Evolutionary conservation across 2,113 vertebrate species (phyloP).

Genomic region (Chloebia gouldiae): DNA sequence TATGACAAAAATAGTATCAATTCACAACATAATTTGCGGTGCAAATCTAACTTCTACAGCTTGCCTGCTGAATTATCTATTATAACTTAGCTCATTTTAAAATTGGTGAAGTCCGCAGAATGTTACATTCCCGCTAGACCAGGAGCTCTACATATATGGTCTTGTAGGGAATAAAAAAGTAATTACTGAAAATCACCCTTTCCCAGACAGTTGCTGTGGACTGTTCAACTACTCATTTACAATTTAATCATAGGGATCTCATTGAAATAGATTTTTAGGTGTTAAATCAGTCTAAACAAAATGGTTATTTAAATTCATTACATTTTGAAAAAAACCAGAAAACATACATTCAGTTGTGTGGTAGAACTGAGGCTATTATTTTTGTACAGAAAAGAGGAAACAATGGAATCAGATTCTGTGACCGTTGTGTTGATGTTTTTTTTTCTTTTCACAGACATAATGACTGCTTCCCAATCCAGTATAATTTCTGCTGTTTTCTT

Average conservation of each 20-base stretch:
- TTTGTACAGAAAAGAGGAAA: background rate
- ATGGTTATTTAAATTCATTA: constrained; percentile 52
- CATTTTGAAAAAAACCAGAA: background rate
- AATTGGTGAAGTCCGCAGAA: constrained; percentile 37
- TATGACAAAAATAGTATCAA: background rate
- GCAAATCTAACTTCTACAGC: background rate
- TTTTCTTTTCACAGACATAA: background rate
- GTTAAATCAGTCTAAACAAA: constrained; percentile 37
- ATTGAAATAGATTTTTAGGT: constrained; percentile 35
- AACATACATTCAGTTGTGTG: background rate
- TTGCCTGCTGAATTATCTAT: constrained; percentile 35
- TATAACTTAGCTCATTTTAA: constrained; percentile 62
- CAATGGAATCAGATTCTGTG: background rate
- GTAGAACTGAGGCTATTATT: background rate
- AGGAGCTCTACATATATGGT: background rate
- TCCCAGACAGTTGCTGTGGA: background rate
- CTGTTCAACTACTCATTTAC: constrained; percentile 35
- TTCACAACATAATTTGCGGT: constrained; percentile 6
- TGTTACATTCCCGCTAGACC: background rate
- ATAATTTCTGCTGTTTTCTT: background rate
- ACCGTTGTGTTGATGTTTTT: background rate
- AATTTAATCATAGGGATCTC: constrained; percentile 40
- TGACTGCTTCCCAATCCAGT: background rate
- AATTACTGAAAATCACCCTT: constrained; percentile 62
- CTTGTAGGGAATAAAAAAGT: constrained; percentile 43